phyloP scores from a whole-genome alignment of 1,140 invertebrate species.

The Pseudomyrmex dendroicus region DNA sequence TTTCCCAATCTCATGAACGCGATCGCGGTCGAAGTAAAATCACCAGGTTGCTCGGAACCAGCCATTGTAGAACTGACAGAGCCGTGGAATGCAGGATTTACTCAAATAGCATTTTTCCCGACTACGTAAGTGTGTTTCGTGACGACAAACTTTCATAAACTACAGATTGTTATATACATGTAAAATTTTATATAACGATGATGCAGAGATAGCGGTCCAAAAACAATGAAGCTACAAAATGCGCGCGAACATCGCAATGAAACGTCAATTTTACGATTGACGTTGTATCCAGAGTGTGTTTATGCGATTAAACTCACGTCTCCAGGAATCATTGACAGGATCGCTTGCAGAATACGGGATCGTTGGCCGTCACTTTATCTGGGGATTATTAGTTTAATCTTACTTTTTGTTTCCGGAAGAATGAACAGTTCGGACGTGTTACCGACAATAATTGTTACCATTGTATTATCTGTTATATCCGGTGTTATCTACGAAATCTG shows the following conservation, averaged over 20 bases:
- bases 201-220: constrained; percentile 83
- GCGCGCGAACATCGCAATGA: constrained; percentile 78
- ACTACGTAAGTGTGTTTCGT: constrained; percentile 81
- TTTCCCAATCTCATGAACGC: constrained; percentile 73
- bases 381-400: constrained; percentile 76
- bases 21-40: constrained; percentile 74
- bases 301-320: constrained; percentile 84
- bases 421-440: constrained; percentile 69
- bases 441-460: constrained; percentile 71
- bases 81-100: constrained; percentile 87
- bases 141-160: not conserved
- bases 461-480: constrained; percentile 67
- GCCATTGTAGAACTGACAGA: constrained; percentile 87
- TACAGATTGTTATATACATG: not conserved
- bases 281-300: constrained; percentile 86
- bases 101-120: constrained; percentile 87
- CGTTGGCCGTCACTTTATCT: constrained; percentile 81
- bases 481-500: constrained; percentile 76
- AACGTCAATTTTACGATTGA: constrained; percentile 84
- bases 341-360: constrained; percentile 79
- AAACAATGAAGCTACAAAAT: constrained; percentile 85
- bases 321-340: constrained; percentile 76
- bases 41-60: constrained; percentile 83
- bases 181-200: constrained; percentile 9
- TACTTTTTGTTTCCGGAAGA: constrained; percentile 78